Conservation (phyloP, 2,113 vertebrate species). For the Clarias macrocephalus region DNA sequence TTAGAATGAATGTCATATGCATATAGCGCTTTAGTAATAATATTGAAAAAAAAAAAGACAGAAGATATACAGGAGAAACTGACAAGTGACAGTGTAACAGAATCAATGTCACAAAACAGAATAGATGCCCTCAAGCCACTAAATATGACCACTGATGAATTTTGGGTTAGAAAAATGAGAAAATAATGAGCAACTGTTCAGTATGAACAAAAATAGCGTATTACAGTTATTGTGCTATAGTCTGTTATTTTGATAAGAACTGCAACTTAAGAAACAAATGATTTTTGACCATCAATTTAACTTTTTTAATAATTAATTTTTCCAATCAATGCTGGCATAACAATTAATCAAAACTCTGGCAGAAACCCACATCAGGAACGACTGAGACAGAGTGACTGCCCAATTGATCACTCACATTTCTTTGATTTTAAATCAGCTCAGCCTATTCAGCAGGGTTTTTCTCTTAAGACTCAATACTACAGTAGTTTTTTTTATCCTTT, state of each 20-base stretch:
- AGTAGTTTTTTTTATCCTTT: neutral
- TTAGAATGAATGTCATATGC: neutral
- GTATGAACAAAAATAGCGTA: neutral
- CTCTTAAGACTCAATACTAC: neutral
- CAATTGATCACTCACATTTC: neutral
- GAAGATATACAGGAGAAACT: neutral
- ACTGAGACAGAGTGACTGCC: neutral
- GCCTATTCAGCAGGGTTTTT: neutral
- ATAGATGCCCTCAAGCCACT: neutral
- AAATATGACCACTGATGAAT: slow-evolving; percentile 20
- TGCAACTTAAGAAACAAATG: neutral
- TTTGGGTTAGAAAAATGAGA: neutral
- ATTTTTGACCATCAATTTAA: neutral
- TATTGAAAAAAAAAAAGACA: neutral
- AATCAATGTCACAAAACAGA: neutral
- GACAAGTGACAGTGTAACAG: neutral
- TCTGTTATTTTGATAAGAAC: neutral
- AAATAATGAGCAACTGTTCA: neutral
- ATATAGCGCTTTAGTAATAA: neutral
- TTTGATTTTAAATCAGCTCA: neutral
- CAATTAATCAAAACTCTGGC: neutral
- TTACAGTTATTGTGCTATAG: neutral
- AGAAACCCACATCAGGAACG: neutral
- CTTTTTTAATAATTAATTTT: neutral
- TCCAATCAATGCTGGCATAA: neutral